These are phyloP conservation scores for Sinocyclocheilus maitianheensis DNA, from an alignment of 2,113 vertebrate species.

Conservation along the genomic window DNA sequence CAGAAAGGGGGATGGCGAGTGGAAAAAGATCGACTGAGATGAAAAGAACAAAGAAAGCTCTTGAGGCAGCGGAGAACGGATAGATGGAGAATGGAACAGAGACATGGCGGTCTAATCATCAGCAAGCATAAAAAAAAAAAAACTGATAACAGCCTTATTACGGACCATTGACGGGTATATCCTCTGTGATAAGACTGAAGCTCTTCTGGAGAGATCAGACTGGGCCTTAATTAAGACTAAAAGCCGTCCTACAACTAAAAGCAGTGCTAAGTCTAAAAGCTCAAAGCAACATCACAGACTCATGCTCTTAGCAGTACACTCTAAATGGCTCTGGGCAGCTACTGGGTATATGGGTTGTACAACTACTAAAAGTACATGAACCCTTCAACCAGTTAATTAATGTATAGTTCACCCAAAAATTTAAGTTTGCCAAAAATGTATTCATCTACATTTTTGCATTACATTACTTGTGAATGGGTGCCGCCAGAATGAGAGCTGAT, in stretches of 20 bases:
- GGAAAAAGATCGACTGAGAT: not conserved
- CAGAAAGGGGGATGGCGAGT: not conserved
- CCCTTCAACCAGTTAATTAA: not conserved
- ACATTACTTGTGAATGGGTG: too few relatives aligned
- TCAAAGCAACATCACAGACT: conserved; percentile 16
- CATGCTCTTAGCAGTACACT: not conserved
- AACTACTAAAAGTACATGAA: not conserved
- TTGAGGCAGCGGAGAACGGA: not conserved
- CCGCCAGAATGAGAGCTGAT: too few relatives aligned
- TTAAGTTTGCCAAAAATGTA: too few relatives aligned
- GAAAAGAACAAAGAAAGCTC: conserved; percentile 23
- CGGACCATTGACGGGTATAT: not conserved
- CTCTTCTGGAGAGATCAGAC: not conserved
- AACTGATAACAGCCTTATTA: conserved; percentile 25
- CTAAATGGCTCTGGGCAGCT: too few relatives aligned
- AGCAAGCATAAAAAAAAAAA: not conserved
- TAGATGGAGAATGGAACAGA: not conserved
- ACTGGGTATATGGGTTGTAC: not conserved
- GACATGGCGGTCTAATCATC: not conserved
- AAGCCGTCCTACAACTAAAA: conserved; percentile 2
- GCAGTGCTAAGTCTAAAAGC: conserved; percentile 8
- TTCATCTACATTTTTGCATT: too few relatives aligned
- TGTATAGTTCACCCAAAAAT: too few relatives aligned
- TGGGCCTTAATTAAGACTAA: conserved; percentile 23
- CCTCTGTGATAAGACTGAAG: not conserved